These are phyloP conservation scores for Callyntrura sp. DNA, from an alignment of 2,888 invertebrate genomes.

Conservation along the genomic window DNA sequence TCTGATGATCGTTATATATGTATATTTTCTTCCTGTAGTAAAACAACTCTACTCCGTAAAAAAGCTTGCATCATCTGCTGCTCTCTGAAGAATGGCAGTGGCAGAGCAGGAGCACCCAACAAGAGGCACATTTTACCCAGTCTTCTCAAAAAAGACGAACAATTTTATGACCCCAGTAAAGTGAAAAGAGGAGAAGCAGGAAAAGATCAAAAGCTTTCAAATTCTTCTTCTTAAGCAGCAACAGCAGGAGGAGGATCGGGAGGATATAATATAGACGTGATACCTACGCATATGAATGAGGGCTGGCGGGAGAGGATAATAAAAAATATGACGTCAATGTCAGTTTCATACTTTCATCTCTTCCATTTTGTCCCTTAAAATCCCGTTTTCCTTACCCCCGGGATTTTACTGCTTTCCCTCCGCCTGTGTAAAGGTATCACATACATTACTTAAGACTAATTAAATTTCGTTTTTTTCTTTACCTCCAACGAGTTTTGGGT, in stretches of 20 bases:
- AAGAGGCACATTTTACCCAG: constrained; percentile 44
- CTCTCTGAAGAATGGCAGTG: neutral
- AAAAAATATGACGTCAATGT: constrained; percentile 59
- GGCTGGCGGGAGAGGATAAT: constrained; percentile 11
- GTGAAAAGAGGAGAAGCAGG: constrained; percentile 28
- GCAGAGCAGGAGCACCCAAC: neutral
- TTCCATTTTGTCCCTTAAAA: neutral
- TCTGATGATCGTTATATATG: neutral
- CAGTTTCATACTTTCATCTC: constrained; percentile 23
- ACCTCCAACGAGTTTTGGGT: constrained; percentile 70
- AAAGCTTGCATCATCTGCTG: neutral
- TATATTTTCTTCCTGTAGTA: constrained; percentile 29
- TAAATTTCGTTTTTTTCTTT: constrained; percentile 53
- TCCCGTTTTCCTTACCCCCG: neutral
- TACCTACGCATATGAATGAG: neutral
- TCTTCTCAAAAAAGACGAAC: constrained; percentile 43
- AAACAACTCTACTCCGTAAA: neutral
- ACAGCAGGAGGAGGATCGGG: neutral
- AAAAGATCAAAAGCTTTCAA: constrained; percentile 61
- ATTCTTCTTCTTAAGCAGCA: constrained; percentile 27
- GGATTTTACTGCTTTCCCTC: neutral
- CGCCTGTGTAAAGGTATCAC: neutral
- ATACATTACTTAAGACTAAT: constrained; percentile 34
- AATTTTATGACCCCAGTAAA: constrained; percentile 36
- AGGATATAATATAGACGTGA: neutral